Evolutionary conservation across 2,797 vertebrate species (phyloP), one percentile per base, ranked within the genome.

Genomic region (Glossophaga mutica): DNA sequence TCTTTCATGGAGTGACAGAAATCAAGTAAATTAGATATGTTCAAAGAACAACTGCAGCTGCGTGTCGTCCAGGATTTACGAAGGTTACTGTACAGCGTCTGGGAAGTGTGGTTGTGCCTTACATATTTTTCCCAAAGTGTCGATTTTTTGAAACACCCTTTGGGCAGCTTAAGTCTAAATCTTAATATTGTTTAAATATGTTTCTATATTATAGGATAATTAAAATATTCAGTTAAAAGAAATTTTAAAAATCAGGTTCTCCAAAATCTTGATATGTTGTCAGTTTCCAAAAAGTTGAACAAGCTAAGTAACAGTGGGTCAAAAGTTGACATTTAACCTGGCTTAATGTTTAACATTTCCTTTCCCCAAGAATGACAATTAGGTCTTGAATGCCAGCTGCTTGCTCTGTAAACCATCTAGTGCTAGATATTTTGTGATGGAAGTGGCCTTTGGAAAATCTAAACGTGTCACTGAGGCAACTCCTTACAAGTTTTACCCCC

Each of bases 71-170:
- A 29, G 32, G 44, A 81, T 19, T 62, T 7, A 2, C 0, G 1
- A 55, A 59, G 52, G n/a, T 82, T 42, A 65, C 1, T 85, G 29
- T 81, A 21, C 15, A 22, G 1, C 9, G 0, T 90, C 78, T 91
- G 29, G 11, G 9, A 57, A 90, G 9, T 89, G 2, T 9, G 74
- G 8, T 22, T 94, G 77, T 46, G 37, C 67, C 52, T 88, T 76
- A 46, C 9, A 5, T 67, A 9, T 50, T 91, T 83, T 88, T 65
- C 59, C n/a, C 42, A 46, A 77, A 92, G 16, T 67, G 52, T 59
- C 55, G 42, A 44, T 81, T 96, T 95, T 97, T 95, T 48, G 57
- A 46, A 90, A 90, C 4, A 62, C 10, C 19, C 34, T 94, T 74
- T 67, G 48, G 86, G 24, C 26, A 84, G 26, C 70, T 94, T 87